Percentiles rank a stretch among this genome's conserved stretches.
Conservation (phyloP, 2,797 vertebrate species). For the Rhynchonycteris naso region DNA sequence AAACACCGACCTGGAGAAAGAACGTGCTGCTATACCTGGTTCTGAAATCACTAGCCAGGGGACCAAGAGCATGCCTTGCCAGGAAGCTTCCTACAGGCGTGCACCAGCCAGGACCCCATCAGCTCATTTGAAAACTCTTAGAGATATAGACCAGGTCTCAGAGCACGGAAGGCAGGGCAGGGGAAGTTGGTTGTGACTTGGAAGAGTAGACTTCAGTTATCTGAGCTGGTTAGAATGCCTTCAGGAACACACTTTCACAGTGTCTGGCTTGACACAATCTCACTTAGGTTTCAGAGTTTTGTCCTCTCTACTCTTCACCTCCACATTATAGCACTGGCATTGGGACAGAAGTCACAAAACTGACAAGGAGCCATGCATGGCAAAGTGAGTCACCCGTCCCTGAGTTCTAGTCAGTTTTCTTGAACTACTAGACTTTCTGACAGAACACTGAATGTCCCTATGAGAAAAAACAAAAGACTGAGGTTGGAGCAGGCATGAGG, state of each 20-base stretch:
- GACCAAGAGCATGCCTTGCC: not conserved
- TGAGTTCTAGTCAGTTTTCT: not conserved
- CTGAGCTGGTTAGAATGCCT: not conserved
- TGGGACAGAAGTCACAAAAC: not conserved
- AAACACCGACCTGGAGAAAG: constrained; percentile 1
- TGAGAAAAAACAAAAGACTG: not conserved
- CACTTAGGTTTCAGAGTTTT: not conserved
- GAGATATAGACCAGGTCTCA: not conserved
- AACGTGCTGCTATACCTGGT: not conserved
- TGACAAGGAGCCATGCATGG: not conserved
- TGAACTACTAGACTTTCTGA: not conserved
- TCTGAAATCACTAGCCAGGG: not conserved
- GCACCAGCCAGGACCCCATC: not conserved
- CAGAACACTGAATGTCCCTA: not conserved
- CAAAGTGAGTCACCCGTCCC: not conserved
- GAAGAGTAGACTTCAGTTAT: not conserved
- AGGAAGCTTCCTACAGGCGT: not conserved
- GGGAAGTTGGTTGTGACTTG: not conserved
- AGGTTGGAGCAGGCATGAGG: not conserved
- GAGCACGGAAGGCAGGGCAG: not conserved
- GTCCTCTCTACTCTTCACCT: not conserved
- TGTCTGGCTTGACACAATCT: not conserved
- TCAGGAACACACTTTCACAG: not conserved
- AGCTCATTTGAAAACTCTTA: not conserved
- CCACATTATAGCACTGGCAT: not conserved